A percentile compares a stretch with the other conserved stretches of the same genome.
Evolutionary conservation across 2,797 vertebrate species (phyloP).

Genomic region (Chromis chromis): DNA sequence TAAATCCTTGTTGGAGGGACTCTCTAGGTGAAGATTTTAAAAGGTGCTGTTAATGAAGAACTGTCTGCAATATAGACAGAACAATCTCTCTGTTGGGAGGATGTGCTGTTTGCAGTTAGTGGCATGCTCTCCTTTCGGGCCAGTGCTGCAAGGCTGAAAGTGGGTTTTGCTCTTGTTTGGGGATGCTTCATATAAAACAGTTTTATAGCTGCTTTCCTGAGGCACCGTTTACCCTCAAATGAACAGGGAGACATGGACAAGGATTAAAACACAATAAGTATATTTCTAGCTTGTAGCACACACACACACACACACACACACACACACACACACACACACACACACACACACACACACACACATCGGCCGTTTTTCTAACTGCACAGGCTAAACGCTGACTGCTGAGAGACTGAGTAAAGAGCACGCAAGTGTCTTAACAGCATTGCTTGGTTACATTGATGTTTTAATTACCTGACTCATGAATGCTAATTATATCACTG

Average conservation of each 20-base stretch:
- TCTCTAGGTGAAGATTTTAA: conserved; percentile 50
- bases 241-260: not conserved
- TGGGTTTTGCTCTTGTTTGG: conserved; percentile 22
- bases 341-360: too few relatives aligned
- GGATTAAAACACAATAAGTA: not conserved
- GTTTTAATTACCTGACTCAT: conserved; percentile 87
- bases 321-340: not conserved
- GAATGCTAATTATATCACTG: conserved; percentile 84
- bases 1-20: conserved; percentile 49
- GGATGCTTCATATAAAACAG: not conserved
- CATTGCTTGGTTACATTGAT: conserved; percentile 77
- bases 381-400: conserved; percentile 49
- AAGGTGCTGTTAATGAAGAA: conserved; percentile 19
- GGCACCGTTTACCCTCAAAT: not conserved
- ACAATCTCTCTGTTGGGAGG: conserved; percentile 44
- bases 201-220: conserved; percentile 19
- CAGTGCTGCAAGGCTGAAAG: conserved; percentile 25
- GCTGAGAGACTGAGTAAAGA: conserved; percentile 43
- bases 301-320: not conserved
- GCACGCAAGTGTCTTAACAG: conserved; percentile 65
- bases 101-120: conserved; percentile 3
- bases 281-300: not conserved
- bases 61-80: conserved; percentile 8
- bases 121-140: conserved; percentile 23
- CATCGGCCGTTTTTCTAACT: conserved; percentile 14